Evolutionary conservation across 2,888 invertebrate species (phyloP).

Genomic region (Isoperla grammatica): DNA sequence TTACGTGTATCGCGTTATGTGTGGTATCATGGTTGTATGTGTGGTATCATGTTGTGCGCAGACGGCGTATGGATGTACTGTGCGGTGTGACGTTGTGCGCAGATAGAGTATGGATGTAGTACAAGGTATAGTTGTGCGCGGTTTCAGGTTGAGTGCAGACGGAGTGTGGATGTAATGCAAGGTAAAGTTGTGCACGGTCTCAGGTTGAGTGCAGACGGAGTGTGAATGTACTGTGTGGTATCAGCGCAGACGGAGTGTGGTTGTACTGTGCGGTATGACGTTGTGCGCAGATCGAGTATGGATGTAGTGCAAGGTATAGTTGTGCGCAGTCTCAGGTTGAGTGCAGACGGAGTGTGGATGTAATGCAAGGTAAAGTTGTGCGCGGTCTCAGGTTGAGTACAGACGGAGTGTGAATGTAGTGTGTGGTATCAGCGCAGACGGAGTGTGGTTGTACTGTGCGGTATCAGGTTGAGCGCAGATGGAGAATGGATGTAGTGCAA

Average conservation of each 20-base stretch:
- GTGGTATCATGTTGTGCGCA: too few relatives aligned
- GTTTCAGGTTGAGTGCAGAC: neutral
- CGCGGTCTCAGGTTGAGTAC: too few relatives aligned
- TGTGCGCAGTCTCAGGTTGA: neutral
- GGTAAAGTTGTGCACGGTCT: too few relatives aligned
- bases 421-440: neutral
- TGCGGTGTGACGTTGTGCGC: too few relatives aligned
- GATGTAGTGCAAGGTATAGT: neutral
- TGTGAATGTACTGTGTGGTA: too few relatives aligned
- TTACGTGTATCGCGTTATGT: too few relatives aligned
- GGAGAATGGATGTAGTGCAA: neutral
- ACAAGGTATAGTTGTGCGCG: neutral
- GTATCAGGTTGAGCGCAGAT: neutral
- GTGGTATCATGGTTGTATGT: too few relatives aligned
- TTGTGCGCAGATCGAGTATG: neutral
- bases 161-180: too few relatives aligned
- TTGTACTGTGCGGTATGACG: neutral
- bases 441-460: neutral
- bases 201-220: too few relatives aligned
- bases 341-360: neutral
- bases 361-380: too few relatives aligned
- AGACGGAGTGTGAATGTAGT: too few relatives aligned
- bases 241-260: neutral
- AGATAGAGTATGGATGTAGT: neutral
- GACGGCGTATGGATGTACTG: too few relatives aligned